These are phyloP conservation scores for Liasis olivaceus DNA, from an alignment of 2,797 vertebrate species.

Conservation along the genomic window DNA sequence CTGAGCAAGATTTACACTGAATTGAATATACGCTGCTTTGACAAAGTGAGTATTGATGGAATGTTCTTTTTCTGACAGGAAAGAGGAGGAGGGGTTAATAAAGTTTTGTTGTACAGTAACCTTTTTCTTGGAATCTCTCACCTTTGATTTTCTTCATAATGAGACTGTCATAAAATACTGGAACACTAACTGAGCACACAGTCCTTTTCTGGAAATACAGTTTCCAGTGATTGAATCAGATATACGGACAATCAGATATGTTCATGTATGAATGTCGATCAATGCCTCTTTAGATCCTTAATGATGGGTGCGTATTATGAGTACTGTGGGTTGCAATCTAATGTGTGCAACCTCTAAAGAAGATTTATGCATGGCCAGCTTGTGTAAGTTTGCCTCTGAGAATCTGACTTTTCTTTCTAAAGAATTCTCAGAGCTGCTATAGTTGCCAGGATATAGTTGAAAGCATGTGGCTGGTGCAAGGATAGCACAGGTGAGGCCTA, in stretches of 20 bases:
- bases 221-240: not conserved
- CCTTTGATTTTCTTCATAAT: not conserved
- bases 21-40: not conserved
- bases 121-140: not conserved
- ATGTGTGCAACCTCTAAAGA: not conserved
- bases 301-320: too few species aligned
- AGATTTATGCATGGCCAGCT: not conserved
- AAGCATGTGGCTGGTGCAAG: not conserved
- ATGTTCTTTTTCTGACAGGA: not conserved
- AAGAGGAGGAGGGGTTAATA: not conserved
- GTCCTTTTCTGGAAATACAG: not conserved
- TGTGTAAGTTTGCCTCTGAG: too few species aligned
- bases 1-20: not conserved
- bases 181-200: not conserved
- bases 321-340: not conserved
- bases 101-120: not conserved
- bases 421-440: not conserved
- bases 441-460: not conserved
- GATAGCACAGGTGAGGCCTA: not conserved
- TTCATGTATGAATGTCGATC: not conserved
- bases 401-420: not conserved
- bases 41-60: not conserved
- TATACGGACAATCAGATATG: not conserved
- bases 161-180: not conserved
- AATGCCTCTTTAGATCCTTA: not conserved